Percentiles rank a stretch among this genome's conserved stretches.
These are phyloP conservation scores for Columba guinea DNA, from an alignment of 2,797 vertebrate genomes.

Conservation along the genomic window DNA sequence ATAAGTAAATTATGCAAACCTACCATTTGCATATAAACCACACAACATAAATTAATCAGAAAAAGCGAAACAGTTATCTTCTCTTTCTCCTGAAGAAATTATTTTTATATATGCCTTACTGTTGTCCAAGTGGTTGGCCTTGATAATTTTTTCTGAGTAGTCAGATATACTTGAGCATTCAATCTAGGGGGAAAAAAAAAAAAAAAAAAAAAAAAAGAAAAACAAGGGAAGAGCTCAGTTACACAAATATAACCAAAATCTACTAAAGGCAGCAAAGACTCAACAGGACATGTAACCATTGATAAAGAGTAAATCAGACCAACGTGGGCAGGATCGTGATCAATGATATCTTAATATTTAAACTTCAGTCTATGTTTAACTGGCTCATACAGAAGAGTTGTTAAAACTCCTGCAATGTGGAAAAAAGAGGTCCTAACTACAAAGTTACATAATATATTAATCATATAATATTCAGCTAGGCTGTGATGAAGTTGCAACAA, in stretches of 20 bases:
- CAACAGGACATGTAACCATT: not conserved
- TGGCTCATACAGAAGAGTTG: not conserved
- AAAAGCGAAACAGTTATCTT: not conserved
- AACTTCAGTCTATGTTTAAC: not conserved
- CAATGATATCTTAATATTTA: not conserved
- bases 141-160: constrained; percentile 99
- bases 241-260: not conserved
- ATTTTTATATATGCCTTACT: constrained; percentile 81
- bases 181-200: constrained; percentile 80
- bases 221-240: not conserved
- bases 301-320: not conserved
- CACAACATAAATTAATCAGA: not conserved
- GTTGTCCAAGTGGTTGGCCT: constrained; percentile 95
- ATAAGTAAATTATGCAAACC: not conserved
- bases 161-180: constrained; percentile 99
- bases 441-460: not conserved
- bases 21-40: not conserved
- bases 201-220: constrained; percentile 11
- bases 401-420: not conserved
- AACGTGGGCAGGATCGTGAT: not conserved
- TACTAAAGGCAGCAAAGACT: not conserved
- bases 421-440: not conserved
- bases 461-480: not conserved
- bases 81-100: constrained; percentile 26
- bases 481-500: too few species aligned